Conservation (phyloP, 2,113 vertebrate species). For the Hippoglossus stenolepis region DNA sequence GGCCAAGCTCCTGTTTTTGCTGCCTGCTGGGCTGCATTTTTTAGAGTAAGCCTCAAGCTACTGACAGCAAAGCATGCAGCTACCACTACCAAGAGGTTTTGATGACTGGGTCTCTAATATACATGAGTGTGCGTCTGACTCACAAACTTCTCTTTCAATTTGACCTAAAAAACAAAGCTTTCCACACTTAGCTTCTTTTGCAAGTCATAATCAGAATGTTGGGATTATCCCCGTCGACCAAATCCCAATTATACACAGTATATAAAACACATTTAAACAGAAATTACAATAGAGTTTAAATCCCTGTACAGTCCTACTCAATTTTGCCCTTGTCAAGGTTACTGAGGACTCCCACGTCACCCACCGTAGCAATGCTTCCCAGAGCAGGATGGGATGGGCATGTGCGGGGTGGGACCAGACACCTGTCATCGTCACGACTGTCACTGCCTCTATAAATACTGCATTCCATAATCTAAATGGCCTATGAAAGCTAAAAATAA, state of each 20-base stretch:
- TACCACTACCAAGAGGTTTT: slow-evolving; percentile 33
- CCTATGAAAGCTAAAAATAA: slow-evolving; percentile 76
- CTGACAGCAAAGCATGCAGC: slow-evolving; percentile 38
- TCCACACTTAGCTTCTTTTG: neutral
- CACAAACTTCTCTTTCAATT: slow-evolving; percentile 10
- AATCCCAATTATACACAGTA: slow-evolving; percentile 1
- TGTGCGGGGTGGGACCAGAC: slow-evolving; percentile 59
- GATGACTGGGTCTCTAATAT: slow-evolving; percentile 29
- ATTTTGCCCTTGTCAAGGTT: slow-evolving; percentile 76
- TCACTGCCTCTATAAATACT: slow-evolving; percentile 82
- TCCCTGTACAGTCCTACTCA: neutral
- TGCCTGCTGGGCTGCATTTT: slow-evolving; percentile 2
- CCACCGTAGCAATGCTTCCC: slow-evolving; percentile 51
- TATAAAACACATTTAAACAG: neutral
- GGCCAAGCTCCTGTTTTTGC: slow-evolving; percentile 7
- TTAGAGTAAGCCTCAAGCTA: slow-evolving; percentile 16
- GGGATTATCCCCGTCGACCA: neutral
- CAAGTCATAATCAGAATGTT: slow-evolving; percentile 6
- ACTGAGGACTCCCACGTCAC: slow-evolving; percentile 65
- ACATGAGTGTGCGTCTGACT: slow-evolving; percentile 9
- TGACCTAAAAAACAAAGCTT: slow-evolving; percentile 16
- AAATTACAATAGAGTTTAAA: neutral
- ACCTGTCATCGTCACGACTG: slow-evolving; percentile 81
- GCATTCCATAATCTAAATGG: slow-evolving; percentile 75
- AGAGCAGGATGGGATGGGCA: slow-evolving; percentile 40